A percentile compares a stretch with the other conserved stretches of the same genome.
Conservation (phyloP, 1,140 invertebrate genomes). For the Sycobia sp. region DNA sequence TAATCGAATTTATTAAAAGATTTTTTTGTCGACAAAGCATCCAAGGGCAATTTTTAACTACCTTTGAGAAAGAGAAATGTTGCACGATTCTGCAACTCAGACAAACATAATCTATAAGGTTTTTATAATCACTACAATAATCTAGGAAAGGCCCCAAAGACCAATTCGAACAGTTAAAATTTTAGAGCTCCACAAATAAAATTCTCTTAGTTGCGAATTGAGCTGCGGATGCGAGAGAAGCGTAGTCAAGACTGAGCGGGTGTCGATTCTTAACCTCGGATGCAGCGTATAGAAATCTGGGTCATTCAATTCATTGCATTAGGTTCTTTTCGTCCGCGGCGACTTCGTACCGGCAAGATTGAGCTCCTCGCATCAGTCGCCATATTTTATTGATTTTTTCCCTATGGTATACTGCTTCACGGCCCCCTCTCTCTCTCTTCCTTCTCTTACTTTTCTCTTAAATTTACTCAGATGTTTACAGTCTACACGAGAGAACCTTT, state of each 20-base stretch:
- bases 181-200: constrained; percentile 9
- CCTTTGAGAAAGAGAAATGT: too few species aligned
- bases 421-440: too few species aligned
- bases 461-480: constrained; percentile 9
- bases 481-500: not conserved
- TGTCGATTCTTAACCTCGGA: constrained; percentile 18
- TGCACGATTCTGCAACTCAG: too few species aligned
- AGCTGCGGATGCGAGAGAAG: constrained; percentile 19
- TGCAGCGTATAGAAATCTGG: constrained; percentile 31
- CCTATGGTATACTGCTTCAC: not conserved
- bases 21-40: too few species aligned
- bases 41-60: too few species aligned
- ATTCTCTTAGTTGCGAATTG: constrained; percentile 3
- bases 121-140: too few species aligned
- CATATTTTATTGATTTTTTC: constrained; percentile 36
- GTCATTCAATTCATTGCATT: constrained; percentile 37
- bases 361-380: constrained; percentile 4
- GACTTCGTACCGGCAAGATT: constrained; percentile 14
- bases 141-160: too few species aligned
- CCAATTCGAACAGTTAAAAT: too few species aligned
- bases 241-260: not conserved
- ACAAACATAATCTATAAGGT: too few species aligned
- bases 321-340: constrained; percentile 31
- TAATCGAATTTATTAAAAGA: too few species aligned
- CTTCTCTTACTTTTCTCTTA: too few species aligned